Base-by-base conservation (phyloP, 2,797 vertebrate species). In the Melanogrammus aeglefinus region DNA sequence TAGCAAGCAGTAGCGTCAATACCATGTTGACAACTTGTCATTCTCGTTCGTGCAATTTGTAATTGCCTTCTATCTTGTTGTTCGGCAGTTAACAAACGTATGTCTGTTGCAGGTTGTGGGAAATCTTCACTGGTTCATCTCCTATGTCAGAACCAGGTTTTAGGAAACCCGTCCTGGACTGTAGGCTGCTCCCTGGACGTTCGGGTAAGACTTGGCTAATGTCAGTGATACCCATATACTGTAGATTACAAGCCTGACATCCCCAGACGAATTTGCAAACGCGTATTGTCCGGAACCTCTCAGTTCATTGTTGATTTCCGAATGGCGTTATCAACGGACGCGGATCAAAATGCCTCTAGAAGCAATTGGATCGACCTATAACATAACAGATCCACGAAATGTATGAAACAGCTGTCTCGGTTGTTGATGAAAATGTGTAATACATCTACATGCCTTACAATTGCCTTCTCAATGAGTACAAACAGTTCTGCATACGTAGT, bases 111-210 rank as follows among this genome's bases (percentile, higher is more conserved):
- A 99, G 98, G 98, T 84, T 98, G 98, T 14, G 98, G 98, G 0
- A 99, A 99, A 27, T 99, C 98, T 1, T 99, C 98, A 1, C 92
- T 99, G 72, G 98, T 99, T 75, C 97, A 99, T 86, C 92, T 99
- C 75, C 83, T 99, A 0, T 99, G 98, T 88, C 98, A 99, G 76
- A 98, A 97, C 91, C 97, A 98, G 75, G 97, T 98, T 77, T 84
- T 99, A 88, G 97, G 96, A 83, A 99, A 99, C 86, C 98, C 98
- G 0, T 99, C 97, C 0, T 99, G 98, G 98, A 99, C 98, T 0
- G 97, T 99, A 47, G 98, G 98, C 82, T 99, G 98, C 80, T 99
- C 98, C 0, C 96, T 99, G 91, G 98, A 99, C 81, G 96, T 99
- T 44, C 94, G 98, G 95, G 98, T 99, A 95, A 94, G 88, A 6